phyloP scores from a whole-genome alignment of 92 coral and sea anemone species.

The Virgularia gustaviana region DNA sequence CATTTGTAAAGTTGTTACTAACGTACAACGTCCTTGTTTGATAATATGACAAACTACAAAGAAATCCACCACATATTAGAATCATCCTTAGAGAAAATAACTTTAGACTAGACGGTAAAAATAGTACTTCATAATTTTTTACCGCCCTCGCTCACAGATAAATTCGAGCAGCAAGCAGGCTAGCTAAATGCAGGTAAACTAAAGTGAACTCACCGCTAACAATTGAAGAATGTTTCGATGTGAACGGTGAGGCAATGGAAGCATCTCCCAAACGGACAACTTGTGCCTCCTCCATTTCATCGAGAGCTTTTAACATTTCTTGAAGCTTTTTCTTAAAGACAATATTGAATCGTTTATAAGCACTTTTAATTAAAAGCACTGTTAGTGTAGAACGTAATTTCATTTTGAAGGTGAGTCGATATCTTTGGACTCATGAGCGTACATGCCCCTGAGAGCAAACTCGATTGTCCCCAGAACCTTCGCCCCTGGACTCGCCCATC shows the following conservation, averaged over 20 bases:
- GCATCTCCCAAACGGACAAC: conserved; percentile 97
- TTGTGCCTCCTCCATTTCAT: conserved; percentile 88
- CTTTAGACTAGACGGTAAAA: no score
- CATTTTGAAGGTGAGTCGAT: no score
- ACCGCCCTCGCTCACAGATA: no score
- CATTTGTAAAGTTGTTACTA: conserved; percentile 96
- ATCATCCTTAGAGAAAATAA: no score
- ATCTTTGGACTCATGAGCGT: no score
- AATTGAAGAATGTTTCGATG: conserved; percentile 84
- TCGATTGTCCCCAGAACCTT: no score
- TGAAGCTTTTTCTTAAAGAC: conserved; percentile 81
- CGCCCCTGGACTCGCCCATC: no score
- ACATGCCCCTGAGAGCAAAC: no score
- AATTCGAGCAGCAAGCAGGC: no score
- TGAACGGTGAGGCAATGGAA: conserved; percentile 96
- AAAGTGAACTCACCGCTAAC: conserved; percentile 68
- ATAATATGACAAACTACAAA: conserved; percentile 83
- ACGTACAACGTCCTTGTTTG: conserved; percentile 96
- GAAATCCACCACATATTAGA: no score
- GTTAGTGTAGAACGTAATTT: background rate
- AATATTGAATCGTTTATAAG: background rate
- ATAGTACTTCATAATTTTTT: no score
- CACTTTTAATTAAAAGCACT: background rate
- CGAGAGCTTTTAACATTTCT: conserved; percentile 90
- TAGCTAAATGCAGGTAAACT: background rate